Evolutionary conservation across 2,113 vertebrate species (phyloP).

Genomic region (Piprites chloris): DNA sequence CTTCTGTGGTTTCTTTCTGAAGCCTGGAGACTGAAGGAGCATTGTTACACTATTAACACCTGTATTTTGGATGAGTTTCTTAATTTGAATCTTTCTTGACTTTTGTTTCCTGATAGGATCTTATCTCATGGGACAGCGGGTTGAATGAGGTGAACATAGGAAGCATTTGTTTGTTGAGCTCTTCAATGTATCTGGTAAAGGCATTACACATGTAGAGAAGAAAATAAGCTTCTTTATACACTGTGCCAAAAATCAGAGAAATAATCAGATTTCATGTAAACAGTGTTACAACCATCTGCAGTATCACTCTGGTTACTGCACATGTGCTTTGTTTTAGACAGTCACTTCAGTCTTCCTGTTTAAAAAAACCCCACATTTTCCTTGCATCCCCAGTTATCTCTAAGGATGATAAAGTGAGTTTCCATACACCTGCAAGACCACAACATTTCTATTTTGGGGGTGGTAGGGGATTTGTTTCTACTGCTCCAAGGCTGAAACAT

Average conservation of each 20-base stretch:
- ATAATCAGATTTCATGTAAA: slow-evolving; percentile 67
- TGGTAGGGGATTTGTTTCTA: background rate
- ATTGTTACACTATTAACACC: background rate
- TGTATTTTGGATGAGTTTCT: background rate
- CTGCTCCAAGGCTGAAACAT: accelerated
- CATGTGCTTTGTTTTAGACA: background rate
- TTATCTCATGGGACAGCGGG: slow-evolving; percentile 46
- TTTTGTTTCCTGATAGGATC: background rate
- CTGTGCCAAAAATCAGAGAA: slow-evolving; percentile 48
- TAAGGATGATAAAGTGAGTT: background rate
- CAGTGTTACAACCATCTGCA: slow-evolving; percentile 61
- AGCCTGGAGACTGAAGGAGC: background rate
- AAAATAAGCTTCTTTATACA: slow-evolving; percentile 45
- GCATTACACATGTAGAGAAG: slow-evolving; percentile 55
- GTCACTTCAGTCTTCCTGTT: background rate
- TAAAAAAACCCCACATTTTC: background rate
- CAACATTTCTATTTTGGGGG: background rate
- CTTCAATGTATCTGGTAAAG: slow-evolving; percentile 47
- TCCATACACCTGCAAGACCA: background rate
- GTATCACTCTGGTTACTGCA: slow-evolving; percentile 42
- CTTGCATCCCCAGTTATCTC: background rate
- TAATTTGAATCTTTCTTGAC: background rate
- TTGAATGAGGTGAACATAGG: slow-evolving; percentile 57
- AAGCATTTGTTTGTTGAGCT: slow-evolving; percentile 63
- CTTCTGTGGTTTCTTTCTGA: background rate